These are phyloP conservation scores for Molanna angustata DNA, from an alignment of 2,888 invertebrate genomes.

Conservation along the genomic window DNA sequence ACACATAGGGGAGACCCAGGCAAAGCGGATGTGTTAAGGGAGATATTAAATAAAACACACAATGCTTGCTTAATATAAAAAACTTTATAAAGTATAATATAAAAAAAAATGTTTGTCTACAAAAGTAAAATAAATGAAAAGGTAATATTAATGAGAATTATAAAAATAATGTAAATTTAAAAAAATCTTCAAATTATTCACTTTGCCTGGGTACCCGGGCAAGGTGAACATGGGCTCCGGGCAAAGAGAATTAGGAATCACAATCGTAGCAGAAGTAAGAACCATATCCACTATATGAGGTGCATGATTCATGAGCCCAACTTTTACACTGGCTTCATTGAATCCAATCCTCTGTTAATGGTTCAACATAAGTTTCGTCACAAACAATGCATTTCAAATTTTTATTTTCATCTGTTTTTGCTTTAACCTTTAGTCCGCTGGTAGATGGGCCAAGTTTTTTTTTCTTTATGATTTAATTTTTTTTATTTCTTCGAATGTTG, in stretches of 20 bases:
- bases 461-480: not conserved
- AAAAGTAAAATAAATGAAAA: not conserved
- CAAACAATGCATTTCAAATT: constrained; percentile 1
- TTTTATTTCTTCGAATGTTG: too few species aligned
- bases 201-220: too few species aligned
- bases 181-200: too few species aligned
- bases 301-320: constrained; percentile 5
- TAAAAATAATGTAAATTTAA: too few species aligned
- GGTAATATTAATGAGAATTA: not conserved
- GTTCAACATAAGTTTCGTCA: constrained; percentile 4
- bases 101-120: not conserved
- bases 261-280: constrained; percentile 6
- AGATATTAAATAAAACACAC: too few species aligned
- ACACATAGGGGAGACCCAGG: too few species aligned
- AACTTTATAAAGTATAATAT: not conserved
- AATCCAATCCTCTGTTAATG: constrained; percentile 7
- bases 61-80: not conserved
- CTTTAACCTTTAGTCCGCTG: constrained; percentile 3
- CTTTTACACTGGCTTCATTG: constrained; percentile 4
- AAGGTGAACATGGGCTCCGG: too few species aligned
- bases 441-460: not conserved
- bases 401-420: not conserved
- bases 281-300: constrained; percentile 7
- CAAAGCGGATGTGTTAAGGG: too few species aligned
- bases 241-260: constrained; percentile 6